phyloP scores from a whole-genome alignment of 2,113 vertebrate species.

The Thunnus maccoyii region DNA sequence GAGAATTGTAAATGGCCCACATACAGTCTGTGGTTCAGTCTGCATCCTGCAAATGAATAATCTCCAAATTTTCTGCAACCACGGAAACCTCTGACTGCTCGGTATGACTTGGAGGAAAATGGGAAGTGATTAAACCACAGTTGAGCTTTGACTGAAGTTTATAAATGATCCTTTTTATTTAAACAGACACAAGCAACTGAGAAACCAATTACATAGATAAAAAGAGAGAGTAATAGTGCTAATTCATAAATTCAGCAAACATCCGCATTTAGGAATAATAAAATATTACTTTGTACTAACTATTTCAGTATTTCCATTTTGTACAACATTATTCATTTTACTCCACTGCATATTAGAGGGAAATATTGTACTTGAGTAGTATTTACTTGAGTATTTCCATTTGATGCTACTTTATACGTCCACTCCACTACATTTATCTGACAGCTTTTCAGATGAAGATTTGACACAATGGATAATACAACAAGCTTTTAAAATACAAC shows the following conservation, averaged over 20 bases:
- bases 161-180: background rate
- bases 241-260: no score
- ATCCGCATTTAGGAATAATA: background rate
- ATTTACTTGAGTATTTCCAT: no score
- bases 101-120: background rate
- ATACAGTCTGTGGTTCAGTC: background rate
- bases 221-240: no score
- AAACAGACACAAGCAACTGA: background rate
- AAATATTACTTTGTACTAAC: background rate
- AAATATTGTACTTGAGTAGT: no score
- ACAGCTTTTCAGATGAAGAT: no score
- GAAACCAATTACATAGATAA: background rate
- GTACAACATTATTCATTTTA: background rate
- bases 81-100: background rate
- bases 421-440: no score
- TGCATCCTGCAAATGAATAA: background rate
- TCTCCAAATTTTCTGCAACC: background rate
- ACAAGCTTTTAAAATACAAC: no score
- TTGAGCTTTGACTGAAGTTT: no score
- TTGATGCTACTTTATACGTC: no score
- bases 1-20: no score
- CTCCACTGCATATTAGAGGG: no score
- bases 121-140: background rate
- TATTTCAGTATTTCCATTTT: background rate
- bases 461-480: no score